Conservation (phyloP, 2,113 vertebrate genomes). For the Theristicus caerulescens region DNA sequence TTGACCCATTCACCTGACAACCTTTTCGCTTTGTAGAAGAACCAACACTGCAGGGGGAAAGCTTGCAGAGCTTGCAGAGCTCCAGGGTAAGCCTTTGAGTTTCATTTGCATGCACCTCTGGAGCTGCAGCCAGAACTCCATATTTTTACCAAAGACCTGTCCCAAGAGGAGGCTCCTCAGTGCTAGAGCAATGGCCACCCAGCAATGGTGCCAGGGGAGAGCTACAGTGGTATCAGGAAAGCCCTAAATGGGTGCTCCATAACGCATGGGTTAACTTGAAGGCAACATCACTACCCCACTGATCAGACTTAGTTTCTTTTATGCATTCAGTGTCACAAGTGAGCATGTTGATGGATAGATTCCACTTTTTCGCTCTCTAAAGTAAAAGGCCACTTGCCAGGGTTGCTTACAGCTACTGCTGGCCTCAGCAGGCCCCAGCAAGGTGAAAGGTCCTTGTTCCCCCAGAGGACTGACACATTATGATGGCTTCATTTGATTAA, state of each 20-base stretch:
- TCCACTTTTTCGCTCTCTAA: conserved; percentile 9
- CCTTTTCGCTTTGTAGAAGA: background rate
- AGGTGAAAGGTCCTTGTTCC: conserved; percentile 79
- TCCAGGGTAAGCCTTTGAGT: background rate
- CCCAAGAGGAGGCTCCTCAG: background rate
- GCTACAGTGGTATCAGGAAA: background rate
- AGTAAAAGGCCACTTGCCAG: conserved; percentile 16
- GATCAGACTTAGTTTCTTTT: background rate
- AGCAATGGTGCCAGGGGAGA: background rate
- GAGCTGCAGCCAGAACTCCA: background rate
- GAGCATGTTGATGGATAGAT: background rate
- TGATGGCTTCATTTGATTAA: conserved; percentile 81
- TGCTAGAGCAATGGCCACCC: background rate
- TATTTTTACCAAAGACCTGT: background rate
- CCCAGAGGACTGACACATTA: conserved; percentile 75
- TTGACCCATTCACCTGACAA: background rate
- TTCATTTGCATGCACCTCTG: background rate
- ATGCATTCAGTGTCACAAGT: background rate
- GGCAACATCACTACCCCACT: background rate
- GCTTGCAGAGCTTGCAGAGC: background rate
- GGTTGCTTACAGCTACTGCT: conserved; percentile 74
- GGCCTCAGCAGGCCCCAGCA: conserved; percentile 62
- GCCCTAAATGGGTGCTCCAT: background rate
- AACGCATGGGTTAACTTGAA: background rate
- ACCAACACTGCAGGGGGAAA: background rate